Percentiles rank a stretch among this genome's conserved stretches.
These are phyloP conservation scores for Sialia sialis DNA, from an alignment of 2,113 vertebrate genomes.

Conservation along the genomic window DNA sequence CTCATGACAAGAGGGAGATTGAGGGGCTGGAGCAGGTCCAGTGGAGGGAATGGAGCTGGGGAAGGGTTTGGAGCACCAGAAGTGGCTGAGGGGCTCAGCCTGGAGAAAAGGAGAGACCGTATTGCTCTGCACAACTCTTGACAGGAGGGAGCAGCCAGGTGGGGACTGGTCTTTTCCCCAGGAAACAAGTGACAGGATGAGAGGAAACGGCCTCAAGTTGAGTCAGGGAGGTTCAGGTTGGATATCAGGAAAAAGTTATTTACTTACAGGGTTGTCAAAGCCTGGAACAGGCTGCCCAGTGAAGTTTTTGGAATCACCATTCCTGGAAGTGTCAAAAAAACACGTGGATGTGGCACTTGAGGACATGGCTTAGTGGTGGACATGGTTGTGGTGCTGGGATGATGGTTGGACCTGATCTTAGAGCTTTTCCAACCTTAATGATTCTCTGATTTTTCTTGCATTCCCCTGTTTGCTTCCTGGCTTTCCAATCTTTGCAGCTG, in stretches of 20 bases:
- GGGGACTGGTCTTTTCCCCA: too few relatives aligned
- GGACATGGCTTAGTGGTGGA: neutral
- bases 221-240: neutral
- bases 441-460: neutral
- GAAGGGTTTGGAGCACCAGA: neutral
- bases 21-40: neutral
- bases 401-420: neutral
- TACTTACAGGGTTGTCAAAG: neutral
- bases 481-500: neutral
- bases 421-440: neutral
- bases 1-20: neutral
- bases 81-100: neutral
- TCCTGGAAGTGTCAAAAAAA: neutral
- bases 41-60: neutral
- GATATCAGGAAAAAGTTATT: neutral
- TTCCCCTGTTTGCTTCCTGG: neutral
- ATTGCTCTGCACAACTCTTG: neutral
- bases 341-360: fast-evolving
- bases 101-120: neutral
- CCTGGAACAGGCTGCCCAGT: neutral
- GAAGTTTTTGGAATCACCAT: neutral
- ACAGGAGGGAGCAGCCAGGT: neutral
- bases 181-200: neutral
- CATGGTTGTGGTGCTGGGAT: neutral
- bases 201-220: neutral